These are phyloP conservation scores for Onchidella celtica DNA, from an alignment of 2,888 invertebrate species.

Conservation along the genomic window DNA sequence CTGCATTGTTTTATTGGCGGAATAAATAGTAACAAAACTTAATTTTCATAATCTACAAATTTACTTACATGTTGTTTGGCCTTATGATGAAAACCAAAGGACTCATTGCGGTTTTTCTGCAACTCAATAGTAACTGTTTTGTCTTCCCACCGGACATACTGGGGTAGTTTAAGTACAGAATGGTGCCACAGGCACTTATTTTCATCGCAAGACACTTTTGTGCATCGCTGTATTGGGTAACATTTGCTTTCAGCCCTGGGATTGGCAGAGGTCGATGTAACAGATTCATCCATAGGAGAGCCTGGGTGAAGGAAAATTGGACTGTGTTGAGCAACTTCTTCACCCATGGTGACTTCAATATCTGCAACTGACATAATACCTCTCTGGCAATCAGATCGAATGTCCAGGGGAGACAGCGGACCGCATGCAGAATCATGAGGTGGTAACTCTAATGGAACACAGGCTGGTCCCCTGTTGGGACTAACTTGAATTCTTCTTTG, in stretches of 20 bases:
- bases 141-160: constrained; percentile 37
- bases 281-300: not conserved
- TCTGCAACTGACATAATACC: constrained; percentile 41
- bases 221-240: not conserved
- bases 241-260: not conserved
- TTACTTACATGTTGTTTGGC: constrained; percentile 45
- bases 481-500: not conserved
- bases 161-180: constrained; percentile 38
- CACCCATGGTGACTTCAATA: constrained; percentile 41
- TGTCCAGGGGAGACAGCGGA: not conserved
- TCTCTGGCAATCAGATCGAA: constrained; percentile 1
- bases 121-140: constrained; percentile 27
- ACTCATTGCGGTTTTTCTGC: not conserved
- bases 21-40: no score
- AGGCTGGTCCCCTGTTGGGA: not conserved
- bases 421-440: not conserved
- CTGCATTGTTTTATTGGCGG: no score
- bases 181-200: constrained; percentile 38
- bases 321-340: constrained; percentile 1
- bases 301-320: not conserved
- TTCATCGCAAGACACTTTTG: constrained; percentile 29
- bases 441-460: not conserved
- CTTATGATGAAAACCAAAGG: constrained; percentile 38
- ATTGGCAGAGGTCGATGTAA: not conserved
- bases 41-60: no score